phyloP scores from a whole-genome alignment of 2,888 invertebrate species.

The Mythimna vitellina region DNA sequence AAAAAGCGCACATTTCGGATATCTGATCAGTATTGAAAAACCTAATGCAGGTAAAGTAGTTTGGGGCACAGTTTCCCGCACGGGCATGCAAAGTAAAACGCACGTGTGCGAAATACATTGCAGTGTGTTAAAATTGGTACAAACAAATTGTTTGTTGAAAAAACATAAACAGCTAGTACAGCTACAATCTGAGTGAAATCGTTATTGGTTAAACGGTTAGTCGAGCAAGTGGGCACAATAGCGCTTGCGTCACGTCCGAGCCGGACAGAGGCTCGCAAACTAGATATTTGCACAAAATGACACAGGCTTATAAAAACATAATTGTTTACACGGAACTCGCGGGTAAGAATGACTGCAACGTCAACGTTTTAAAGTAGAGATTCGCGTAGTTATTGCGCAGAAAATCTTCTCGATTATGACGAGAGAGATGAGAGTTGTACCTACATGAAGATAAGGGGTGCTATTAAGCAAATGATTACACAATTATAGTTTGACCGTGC shows the following conservation, averaged over 20 bases:
- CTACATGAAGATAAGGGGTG: conserved; percentile 32
- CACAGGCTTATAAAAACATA: conserved; percentile 61
- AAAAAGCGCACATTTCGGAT: not conserved
- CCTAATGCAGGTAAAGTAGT: not conserved
- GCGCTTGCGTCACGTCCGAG: conserved; percentile 81
- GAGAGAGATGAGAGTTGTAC: conserved; percentile 26
- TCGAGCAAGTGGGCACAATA: conserved; percentile 81
- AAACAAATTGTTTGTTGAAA: conserved; percentile 39
- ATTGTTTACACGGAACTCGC: conserved; percentile 58
- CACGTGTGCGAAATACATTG: not conserved
- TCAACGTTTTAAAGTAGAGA: conserved; percentile 31
- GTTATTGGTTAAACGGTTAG: conserved; percentile 69
- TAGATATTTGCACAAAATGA: conserved; percentile 69
- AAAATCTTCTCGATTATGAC: conserved; percentile 29
- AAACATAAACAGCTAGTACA: conserved; percentile 65
- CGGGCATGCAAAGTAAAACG: not conserved
- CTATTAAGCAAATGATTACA: conserved; percentile 59
- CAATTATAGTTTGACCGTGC: conserved; percentile 57
- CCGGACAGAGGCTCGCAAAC: conserved; percentile 63
- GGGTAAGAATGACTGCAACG: conserved; percentile 33
- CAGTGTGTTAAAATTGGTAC: not conserved
- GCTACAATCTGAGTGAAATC: conserved; percentile 79
- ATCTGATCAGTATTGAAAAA: not conserved
- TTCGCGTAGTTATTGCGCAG: conserved; percentile 44
- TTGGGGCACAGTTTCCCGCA: not conserved